Evolutionary conservation across 2,888 invertebrate genomes (phyloP).

Genomic region (Xestia rhomboidea): DNA sequence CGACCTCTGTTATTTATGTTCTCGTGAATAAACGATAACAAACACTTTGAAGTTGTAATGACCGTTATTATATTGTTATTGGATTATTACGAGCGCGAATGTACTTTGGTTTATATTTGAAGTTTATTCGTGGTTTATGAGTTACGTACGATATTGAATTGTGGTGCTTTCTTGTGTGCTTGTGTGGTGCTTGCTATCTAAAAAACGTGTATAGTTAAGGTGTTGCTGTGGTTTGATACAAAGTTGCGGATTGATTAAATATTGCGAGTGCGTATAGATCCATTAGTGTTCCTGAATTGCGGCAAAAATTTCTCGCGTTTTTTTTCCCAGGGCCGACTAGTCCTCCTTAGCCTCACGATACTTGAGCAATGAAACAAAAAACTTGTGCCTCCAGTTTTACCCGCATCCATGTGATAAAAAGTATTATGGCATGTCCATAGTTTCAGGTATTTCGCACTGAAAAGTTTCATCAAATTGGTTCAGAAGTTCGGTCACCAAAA

Average conservation of each 20-base stretch:
- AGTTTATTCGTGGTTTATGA: slow-evolving; percentile 42
- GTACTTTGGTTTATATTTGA: slow-evolving; percentile 44
- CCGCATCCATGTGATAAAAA: neutral
- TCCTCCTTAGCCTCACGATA: neutral
- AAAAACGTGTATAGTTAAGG: neutral
- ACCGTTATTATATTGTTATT: slow-evolving; percentile 66
- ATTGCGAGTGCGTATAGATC: neutral
- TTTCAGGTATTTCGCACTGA: neutral
- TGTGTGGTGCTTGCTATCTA: neutral
- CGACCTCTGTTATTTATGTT: slow-evolving; percentile 70
- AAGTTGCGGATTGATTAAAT: neutral
- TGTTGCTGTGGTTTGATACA: neutral
- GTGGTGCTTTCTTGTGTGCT: slow-evolving; percentile 12
- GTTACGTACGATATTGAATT: slow-evolving; percentile 29
- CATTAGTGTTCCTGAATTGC: neutral
- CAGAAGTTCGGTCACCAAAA: neutral
- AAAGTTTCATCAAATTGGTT: neutral
- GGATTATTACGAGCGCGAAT: slow-evolving; percentile 57
- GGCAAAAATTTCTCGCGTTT: neutral
- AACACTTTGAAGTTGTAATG: slow-evolving; percentile 71
- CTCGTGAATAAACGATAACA: slow-evolving; percentile 63
- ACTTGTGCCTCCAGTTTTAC: neutral
- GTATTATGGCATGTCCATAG: no score
- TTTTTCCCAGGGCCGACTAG: neutral
- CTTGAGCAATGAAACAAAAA: neutral